Evolutionary conservation across 2,888 invertebrate genomes (phyloP).

Genomic region (Pseudococcus longispinus): DNA sequence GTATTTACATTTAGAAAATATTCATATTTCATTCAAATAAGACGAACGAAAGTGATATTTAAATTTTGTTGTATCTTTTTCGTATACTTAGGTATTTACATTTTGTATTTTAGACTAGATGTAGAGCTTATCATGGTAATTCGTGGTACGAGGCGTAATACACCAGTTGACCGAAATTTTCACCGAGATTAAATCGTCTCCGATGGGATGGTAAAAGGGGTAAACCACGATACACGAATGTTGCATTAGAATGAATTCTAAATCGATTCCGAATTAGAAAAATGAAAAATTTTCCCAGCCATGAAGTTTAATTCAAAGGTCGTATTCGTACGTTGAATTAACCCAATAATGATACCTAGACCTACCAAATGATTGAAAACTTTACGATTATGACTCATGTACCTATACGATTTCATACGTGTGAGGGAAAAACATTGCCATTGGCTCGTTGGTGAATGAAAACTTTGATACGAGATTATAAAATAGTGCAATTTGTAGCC

Average conservation of each 20-base stretch:
- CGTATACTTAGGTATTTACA: background rate
- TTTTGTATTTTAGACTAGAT: background rate
- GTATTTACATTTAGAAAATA: background rate
- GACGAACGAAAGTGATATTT: background rate
- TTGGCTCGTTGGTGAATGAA: background rate
- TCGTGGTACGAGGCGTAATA: background rate
- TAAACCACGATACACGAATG: background rate
- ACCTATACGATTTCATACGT: no score
- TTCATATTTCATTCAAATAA: background rate
- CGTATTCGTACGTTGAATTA: background rate
- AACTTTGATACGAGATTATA: background rate
- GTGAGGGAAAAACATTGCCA: no score
- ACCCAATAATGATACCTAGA: background rate
- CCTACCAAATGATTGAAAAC: background rate
- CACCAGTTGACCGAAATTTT: background rate
- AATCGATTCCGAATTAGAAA: background rate
- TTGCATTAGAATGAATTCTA: slow-evolving; percentile 13
- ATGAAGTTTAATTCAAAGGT: background rate
- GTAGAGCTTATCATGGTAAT: background rate
- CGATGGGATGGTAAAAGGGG: background rate
- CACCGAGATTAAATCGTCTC: background rate
- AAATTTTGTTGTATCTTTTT: background rate
- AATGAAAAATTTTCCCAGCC: background rate
- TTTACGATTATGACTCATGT: no score
- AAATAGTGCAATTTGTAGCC: background rate